These are phyloP conservation scores for Melanchra persicariae DNA, from an alignment of 2,888 invertebrate genomes.

Conservation along the genomic window DNA sequence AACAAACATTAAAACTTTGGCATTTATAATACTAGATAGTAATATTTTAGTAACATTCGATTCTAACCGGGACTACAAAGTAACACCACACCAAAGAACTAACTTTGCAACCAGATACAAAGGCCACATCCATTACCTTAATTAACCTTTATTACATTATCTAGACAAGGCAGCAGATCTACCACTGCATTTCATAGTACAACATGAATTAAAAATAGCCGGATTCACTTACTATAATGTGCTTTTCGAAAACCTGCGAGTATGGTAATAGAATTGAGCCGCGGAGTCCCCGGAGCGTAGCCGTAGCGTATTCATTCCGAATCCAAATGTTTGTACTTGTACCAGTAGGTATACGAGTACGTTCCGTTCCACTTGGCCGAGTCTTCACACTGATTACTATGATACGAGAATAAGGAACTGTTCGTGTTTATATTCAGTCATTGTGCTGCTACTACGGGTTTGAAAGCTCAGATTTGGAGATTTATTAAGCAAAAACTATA, in stretches of 20 bases:
- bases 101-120: constrained; percentile 13
- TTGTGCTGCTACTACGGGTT: constrained; percentile 1
- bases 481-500: background rate
- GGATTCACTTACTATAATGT: constrained; percentile 33
- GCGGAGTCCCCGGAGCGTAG: constrained; percentile 39
- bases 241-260: constrained; percentile 22
- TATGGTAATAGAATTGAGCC: constrained; percentile 44
- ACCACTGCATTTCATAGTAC: constrained; percentile 12
- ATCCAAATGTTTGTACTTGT: constrained; percentile 60
- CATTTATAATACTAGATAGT: no score
- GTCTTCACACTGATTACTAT: constrained; percentile 51
- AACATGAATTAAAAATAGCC: constrained; percentile 41
- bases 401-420: constrained; percentile 46
- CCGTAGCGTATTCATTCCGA: constrained; percentile 47
- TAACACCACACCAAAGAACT: constrained; percentile 8
- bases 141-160: constrained; percentile 35
- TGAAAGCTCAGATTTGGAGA: constrained; percentile 16
- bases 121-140: constrained; percentile 29
- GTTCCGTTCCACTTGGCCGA: constrained; percentile 47
- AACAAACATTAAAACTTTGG: no score
- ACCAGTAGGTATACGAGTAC: constrained; percentile 10
- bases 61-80: background rate
- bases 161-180: constrained; percentile 16
- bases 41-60: background rate
- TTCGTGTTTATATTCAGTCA: constrained; percentile 20